Evolutionary conservation across 2,797 vertebrate species (phyloP).

Genomic region (Staurois parvus): DNA sequence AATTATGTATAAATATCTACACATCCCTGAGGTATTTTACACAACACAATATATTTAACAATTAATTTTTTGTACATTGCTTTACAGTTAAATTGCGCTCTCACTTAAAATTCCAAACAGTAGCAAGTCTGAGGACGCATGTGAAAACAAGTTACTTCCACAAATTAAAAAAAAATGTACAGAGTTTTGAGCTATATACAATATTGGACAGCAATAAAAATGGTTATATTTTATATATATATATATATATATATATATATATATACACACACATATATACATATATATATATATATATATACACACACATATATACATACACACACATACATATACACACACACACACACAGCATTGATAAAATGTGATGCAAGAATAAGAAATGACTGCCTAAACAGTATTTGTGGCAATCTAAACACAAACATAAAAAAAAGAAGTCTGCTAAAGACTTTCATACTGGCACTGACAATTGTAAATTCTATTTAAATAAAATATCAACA

Average conservation of each 20-base stretch:
- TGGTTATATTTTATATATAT: not conserved
- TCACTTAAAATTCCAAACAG: constrained; percentile 60
- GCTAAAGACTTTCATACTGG: constrained; percentile 38
- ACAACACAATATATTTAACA: constrained; percentile 65
- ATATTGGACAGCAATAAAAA: not conserved
- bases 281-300: no score
- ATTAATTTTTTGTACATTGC: constrained; percentile 60
- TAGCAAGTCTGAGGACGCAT: constrained; percentile 10
- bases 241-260: no score
- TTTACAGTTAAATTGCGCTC: constrained; percentile 65
- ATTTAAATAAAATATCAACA: constrained; percentile 26
- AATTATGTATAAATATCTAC: constrained; percentile 64
- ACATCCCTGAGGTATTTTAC: constrained; percentile 72
- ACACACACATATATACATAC: no score
- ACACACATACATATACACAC: no score
- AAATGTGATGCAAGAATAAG: not conserved
- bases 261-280: no score
- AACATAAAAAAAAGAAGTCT: not conserved
- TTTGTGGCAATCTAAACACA: constrained; percentile 16
- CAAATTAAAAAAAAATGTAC: not conserved
- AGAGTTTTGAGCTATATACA: constrained; percentile 30
- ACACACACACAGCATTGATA: no score
- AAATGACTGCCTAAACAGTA: not conserved
- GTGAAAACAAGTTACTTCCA: not conserved
- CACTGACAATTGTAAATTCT: constrained; percentile 32